A percentile compares a stretch with the other conserved stretches of the same genome.
Evolutionary conservation across 30 jellyfish, hydroid and myxozoan genomes (phyloP).

Genomic region (Sanderia malayensis): DNA sequence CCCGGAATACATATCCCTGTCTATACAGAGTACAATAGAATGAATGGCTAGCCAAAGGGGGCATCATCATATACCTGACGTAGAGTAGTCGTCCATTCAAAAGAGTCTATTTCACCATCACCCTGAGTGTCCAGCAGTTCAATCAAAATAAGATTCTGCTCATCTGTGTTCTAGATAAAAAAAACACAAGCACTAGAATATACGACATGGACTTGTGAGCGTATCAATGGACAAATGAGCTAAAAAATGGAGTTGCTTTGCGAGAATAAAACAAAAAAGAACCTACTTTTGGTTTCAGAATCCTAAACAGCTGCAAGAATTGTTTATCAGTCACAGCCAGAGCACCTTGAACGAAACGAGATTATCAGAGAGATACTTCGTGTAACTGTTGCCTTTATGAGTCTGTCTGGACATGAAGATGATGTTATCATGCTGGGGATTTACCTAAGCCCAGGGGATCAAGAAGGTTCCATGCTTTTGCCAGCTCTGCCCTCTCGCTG

Average conservation of each 20-base stretch:
- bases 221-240: too few species aligned
- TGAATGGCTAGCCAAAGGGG: not conserved
- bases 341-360: conserved; percentile 43
- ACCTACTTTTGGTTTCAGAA: conserved; percentile 67
- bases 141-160: conserved; percentile 59
- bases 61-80: conserved; percentile 47
- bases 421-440: too few species aligned
- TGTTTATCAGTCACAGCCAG: conserved; percentile 53
- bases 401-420: too few species aligned
- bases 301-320: conserved; percentile 56
- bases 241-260: too few species aligned
- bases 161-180: conserved; percentile 60
- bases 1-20: not conserved
- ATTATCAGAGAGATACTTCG: too few species aligned
- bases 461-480: conserved; percentile 84
- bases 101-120: conserved; percentile 81
- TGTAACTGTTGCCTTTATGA: too few species aligned
- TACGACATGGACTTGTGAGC: too few species aligned
- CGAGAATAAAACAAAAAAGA: too few species aligned
- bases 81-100: conserved; percentile 81
- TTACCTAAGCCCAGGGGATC: conserved; percentile 82
- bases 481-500: conserved; percentile 82
- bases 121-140: conserved; percentile 67
- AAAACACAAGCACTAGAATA: not conserved
- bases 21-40: too few species aligned